Conservation (phyloP, 2,113 vertebrate genomes). For the Thamnaconus septentrionalis region DNA sequence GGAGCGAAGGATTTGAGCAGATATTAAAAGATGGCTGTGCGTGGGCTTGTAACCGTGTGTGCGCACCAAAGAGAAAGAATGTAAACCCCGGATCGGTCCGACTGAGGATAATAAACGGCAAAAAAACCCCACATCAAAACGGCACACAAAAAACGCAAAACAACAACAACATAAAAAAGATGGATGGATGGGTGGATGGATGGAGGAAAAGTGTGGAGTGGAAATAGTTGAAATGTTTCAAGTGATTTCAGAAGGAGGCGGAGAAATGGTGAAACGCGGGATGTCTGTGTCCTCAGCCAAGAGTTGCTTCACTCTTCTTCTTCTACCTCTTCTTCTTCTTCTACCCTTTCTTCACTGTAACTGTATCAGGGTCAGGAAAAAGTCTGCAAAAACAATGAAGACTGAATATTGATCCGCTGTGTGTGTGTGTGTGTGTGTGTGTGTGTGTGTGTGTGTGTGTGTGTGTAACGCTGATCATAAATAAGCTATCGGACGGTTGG, state of each 20-base stretch:
- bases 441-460: too few species aligned
- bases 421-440: too few species aligned
- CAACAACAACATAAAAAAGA: constrained; percentile 1
- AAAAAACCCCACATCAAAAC: constrained; percentile 55
- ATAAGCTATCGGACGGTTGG: too few species aligned
- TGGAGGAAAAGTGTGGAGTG: constrained; percentile 33
- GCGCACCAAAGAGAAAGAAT: constrained; percentile 66
- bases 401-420: too few species aligned
- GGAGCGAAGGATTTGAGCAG: constrained; percentile 67
- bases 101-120: constrained; percentile 66
- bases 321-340: too few species aligned
- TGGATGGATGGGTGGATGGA: constrained; percentile 42
- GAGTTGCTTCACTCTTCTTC: constrained; percentile 22
- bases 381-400: too few species aligned
- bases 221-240: constrained; percentile 78
- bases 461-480: too few species aligned
- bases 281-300: constrained; percentile 64
- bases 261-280: constrained; percentile 76
- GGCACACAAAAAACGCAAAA: constrained; percentile 59
- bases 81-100: constrained; percentile 72
- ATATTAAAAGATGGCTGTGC: constrained; percentile 79
- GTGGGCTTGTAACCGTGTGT: constrained; percentile 62
- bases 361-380: constrained; percentile 25
- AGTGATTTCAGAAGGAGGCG: constrained; percentile 68
- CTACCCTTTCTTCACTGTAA: constrained; percentile 24